These are phyloP conservation scores for Sciurus carolinensis DNA, from an alignment of 2,797 vertebrate species.

Conservation along the genomic window DNA sequence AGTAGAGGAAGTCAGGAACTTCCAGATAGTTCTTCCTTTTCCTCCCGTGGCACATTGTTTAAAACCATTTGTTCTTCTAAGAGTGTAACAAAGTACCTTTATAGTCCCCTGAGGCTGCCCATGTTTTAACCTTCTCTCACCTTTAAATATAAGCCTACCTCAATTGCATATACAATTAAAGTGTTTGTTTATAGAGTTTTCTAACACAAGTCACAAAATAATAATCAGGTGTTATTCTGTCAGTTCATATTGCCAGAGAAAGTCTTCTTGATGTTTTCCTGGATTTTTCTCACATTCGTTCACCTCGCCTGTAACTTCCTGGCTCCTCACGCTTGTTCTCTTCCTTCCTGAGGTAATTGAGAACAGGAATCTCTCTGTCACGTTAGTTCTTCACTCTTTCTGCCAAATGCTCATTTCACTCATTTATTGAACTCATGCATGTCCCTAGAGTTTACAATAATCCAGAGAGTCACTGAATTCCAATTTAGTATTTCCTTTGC, in stretches of 20 bases:
- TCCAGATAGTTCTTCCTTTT: background rate
- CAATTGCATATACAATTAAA: background rate
- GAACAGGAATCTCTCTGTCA: conserved; percentile 68
- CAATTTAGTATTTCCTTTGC: conserved; percentile 62
- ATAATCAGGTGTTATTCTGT: conserved; percentile 29
- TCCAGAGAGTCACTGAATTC: conserved; percentile 51
- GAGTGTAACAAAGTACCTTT: background rate
- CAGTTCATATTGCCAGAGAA: background rate
- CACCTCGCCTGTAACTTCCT: conserved; percentile 63
- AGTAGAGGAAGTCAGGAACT: background rate
- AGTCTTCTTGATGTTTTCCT: conserved; percentile 45
- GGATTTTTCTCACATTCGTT: background rate
- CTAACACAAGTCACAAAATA: background rate
- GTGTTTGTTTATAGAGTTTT: conserved; percentile 54
- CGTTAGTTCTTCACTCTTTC: conserved; percentile 46
- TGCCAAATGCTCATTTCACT: conserved; percentile 55
- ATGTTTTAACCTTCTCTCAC: conserved; percentile 25
- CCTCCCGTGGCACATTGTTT: background rate
- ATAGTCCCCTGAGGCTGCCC: background rate
- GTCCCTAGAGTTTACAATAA: conserved; percentile 62
- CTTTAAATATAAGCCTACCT: background rate
- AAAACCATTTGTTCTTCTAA: conserved; percentile 38
- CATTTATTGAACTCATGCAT: conserved; percentile 48
- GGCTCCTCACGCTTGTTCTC: conserved; percentile 14
- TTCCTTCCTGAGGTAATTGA: conserved; percentile 70